Percentiles rank a stretch among this genome's conserved stretches.
These are phyloP conservation scores for Ischnus inquisitorius DNA, from an alignment of 2,888 invertebrate species.

Conservation along the genomic window DNA sequence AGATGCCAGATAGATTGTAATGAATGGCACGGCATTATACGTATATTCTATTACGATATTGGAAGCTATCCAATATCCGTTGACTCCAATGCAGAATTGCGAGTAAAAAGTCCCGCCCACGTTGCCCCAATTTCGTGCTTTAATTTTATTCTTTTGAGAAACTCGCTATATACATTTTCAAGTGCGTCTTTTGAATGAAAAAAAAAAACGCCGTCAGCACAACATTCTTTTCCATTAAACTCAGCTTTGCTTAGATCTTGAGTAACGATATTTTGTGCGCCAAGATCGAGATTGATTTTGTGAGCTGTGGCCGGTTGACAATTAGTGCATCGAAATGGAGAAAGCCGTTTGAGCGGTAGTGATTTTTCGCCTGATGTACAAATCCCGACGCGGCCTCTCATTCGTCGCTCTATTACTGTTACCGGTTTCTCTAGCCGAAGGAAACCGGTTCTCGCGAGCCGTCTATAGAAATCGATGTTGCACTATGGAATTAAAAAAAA, in stretches of 20 bases:
- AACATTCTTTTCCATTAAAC: neutral
- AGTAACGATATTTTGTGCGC: neutral
- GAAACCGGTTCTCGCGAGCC: conserved; percentile 45
- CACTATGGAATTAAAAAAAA: conserved; percentile 17
- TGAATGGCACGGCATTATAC: neutral
- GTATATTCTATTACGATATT: neutral
- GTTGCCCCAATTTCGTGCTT: neutral
- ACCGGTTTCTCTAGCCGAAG: conserved; percentile 26
- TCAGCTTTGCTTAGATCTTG: neutral
- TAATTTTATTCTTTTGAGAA: neutral
- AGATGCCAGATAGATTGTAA: conserved; percentile 18
- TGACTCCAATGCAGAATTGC: neutral
- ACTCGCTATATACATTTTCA: too few species aligned
- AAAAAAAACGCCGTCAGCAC: neutral
- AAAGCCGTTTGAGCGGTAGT: conserved; percentile 10
- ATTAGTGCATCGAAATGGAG: conserved; percentile 13
- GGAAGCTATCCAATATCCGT: conserved; percentile 18
- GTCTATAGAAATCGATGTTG: neutral
- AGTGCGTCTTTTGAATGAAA: too few species aligned
- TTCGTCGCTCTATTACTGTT: conserved; percentile 7
- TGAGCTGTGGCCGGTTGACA: too few species aligned
- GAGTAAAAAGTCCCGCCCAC: neutral
- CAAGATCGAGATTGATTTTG: neutral
- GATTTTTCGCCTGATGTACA: conserved; percentile 10
- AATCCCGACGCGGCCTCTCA: neutral